These are phyloP conservation scores for Salarias fasciatus DNA, from an alignment of 2,797 vertebrate genomes.

Conservation along the genomic window DNA sequence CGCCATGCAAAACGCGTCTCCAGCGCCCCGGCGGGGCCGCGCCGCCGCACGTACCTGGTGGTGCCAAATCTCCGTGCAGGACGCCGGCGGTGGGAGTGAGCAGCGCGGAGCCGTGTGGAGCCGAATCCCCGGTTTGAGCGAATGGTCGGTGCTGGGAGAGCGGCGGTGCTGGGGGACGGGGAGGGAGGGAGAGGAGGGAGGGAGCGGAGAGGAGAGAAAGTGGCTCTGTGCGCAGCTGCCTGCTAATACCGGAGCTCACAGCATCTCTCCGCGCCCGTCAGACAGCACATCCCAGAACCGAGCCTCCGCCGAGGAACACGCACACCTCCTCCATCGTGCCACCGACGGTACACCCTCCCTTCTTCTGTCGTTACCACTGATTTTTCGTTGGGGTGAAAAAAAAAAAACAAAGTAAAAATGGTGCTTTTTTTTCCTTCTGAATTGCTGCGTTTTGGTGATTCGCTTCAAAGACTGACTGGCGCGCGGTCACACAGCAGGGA, in stretches of 20 bases:
- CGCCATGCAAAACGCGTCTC: slow-evolving; percentile 58
- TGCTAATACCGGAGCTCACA: slow-evolving; percentile 83
- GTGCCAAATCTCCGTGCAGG: slow-evolving; percentile 55
- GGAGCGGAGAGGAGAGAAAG: slow-evolving; percentile 37
- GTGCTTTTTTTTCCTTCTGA: too few relatives aligned
- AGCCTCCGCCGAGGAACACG: slow-evolving; percentile 47
- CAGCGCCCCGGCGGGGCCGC: slow-evolving; percentile 25
- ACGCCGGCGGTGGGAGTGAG: slow-evolving; percentile 46
- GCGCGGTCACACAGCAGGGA: slow-evolving; percentile 1
- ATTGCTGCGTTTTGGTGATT: background rate
- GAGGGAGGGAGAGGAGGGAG: slow-evolving; percentile 43
- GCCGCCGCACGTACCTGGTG: slow-evolving; percentile 75
- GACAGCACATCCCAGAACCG: slow-evolving; percentile 80
- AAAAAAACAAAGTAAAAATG: too few relatives aligned
- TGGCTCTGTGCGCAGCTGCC: slow-evolving; percentile 80
- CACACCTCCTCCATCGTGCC: slow-evolving; percentile 67
- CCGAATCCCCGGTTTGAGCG: slow-evolving; percentile 62
- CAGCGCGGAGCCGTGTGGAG: slow-evolving; percentile 54
- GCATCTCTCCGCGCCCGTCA: slow-evolving; percentile 73
- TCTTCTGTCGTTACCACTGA: background rate
- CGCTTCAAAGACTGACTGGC: slow-evolving; percentile 7
- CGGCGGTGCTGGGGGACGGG: slow-evolving; percentile 48
- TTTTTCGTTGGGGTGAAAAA: too few relatives aligned
- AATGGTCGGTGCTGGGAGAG: slow-evolving; percentile 59
- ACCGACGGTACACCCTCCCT: slow-evolving; percentile 30